These are phyloP conservation scores for Sturnus vulgaris DNA, from an alignment of 2,113 vertebrate genomes.

Conservation along the genomic window DNA sequence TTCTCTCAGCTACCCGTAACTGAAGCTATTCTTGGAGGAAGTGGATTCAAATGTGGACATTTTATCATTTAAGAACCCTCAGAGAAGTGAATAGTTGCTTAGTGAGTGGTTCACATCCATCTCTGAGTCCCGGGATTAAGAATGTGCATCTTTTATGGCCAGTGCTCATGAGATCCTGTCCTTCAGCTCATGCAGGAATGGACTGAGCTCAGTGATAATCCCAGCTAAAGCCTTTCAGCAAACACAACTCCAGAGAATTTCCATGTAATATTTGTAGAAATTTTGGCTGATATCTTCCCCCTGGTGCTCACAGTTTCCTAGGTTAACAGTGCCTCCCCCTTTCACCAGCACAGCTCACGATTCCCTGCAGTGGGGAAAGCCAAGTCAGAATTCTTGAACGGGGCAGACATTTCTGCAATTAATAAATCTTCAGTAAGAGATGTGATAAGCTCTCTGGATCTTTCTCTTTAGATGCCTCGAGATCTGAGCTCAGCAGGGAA, in stretches of 20 bases:
- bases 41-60: neutral
- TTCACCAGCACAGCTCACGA: neutral
- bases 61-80: neutral
- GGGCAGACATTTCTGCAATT: neutral
- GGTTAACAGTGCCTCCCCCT: neutral
- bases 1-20: neutral
- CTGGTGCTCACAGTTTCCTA: neutral
- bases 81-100: neutral
- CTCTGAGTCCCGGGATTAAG: neutral
- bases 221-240: neutral
- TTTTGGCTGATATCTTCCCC: neutral
- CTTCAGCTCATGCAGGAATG: neutral
- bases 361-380: neutral
- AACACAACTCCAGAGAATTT: neutral
- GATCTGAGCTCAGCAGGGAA: conserved; percentile 17
- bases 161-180: neutral
- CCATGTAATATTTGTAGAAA: neutral
- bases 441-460: neutral
- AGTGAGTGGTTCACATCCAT: neutral
- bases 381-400: neutral
- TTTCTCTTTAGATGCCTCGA: neutral
- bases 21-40: neutral
- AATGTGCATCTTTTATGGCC: neutral
- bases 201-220: neutral
- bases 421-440: conserved; percentile 26